phyloP scores from a whole-genome alignment of 2,888 invertebrate species.

The Hermaeophaga mercurialis region DNA sequence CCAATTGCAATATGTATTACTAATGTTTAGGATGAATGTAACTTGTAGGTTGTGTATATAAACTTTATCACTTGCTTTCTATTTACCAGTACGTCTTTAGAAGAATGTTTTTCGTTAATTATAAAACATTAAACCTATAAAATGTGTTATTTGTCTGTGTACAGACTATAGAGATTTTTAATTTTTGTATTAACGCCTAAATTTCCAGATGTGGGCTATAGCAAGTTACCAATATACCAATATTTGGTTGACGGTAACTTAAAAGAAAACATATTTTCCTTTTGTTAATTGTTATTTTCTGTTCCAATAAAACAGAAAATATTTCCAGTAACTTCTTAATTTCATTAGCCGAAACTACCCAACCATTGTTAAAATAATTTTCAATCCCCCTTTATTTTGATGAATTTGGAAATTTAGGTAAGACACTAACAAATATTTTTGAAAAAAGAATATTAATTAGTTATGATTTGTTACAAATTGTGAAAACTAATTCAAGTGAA shows the following conservation, averaged over 20 bases:
- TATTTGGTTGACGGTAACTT: conserved; percentile 24
- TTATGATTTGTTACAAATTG: not conserved
- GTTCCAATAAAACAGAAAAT: too few species aligned
- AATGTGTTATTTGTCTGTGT: conserved; percentile 21
- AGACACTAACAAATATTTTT: conserved; percentile 22
- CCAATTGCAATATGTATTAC: conserved; percentile 45
- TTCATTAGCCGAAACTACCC: too few species aligned
- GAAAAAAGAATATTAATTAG: conserved; percentile 4
- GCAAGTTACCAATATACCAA: conserved; percentile 20
- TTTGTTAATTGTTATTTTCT: too few species aligned
- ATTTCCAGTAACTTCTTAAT: too few species aligned
- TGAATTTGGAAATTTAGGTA: conserved; percentile 1
- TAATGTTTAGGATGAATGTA: conserved; percentile 41
- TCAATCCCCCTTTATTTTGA: too few species aligned
- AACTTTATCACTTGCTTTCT: conserved; percentile 29
- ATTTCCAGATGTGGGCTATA: conserved; percentile 18
- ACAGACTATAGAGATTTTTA: conserved; percentile 13
- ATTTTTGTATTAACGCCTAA: conserved; percentile 1
- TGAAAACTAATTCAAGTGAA: conserved; percentile 1
- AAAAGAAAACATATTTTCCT: too few species aligned
- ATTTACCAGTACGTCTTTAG: conserved; percentile 23
- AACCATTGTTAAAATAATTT: too few species aligned
- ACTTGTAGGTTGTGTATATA: conserved; percentile 40
- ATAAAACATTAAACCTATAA: conserved; percentile 22
- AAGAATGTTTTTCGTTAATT: conserved; percentile 14